phyloP scores from a whole-genome alignment of 2,888 invertebrate species.

The Tenthredo livida region DNA sequence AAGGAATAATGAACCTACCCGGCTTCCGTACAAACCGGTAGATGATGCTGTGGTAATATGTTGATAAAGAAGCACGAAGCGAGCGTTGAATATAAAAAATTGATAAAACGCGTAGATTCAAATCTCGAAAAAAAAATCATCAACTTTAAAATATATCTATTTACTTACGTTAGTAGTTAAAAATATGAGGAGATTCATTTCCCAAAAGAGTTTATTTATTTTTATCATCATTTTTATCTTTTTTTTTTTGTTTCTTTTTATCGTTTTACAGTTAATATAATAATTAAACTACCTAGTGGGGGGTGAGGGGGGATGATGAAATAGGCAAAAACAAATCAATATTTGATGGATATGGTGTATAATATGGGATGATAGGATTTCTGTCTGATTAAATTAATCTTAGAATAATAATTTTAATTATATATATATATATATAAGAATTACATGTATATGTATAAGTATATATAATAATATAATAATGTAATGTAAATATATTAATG shows the following conservation, averaged over 20 bases:
- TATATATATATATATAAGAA: constrained; percentile 29
- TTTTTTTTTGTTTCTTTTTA: constrained; percentile 61
- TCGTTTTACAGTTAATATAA: constrained; percentile 69
- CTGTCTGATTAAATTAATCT: constrained; percentile 60
- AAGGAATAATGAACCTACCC: too few relatives aligned
- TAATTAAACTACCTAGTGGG: constrained; percentile 68
- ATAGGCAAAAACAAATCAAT: constrained; percentile 69
- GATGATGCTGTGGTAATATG: background rate
- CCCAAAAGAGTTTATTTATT: constrained; percentile 60
- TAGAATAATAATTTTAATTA: constrained; percentile 56
- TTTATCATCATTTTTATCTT: constrained; percentile 63
- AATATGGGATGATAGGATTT: constrained; percentile 66
- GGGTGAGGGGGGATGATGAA: constrained; percentile 60
- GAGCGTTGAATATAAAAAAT: background rate
- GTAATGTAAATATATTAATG: constrained; percentile 54
- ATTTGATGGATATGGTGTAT: constrained; percentile 66
- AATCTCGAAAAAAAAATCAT: background rate
- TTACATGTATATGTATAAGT: constrained; percentile 61
- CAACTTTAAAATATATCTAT: background rate
- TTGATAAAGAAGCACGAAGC: background rate
- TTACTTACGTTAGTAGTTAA: background rate
- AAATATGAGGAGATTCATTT: background rate
- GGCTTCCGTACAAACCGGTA: too few relatives aligned
- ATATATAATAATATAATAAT: constrained; percentile 52
- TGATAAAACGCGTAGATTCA: background rate